Conservation (phyloP, 2,797 vertebrate species). For the Notamacropus eugenii region DNA sequence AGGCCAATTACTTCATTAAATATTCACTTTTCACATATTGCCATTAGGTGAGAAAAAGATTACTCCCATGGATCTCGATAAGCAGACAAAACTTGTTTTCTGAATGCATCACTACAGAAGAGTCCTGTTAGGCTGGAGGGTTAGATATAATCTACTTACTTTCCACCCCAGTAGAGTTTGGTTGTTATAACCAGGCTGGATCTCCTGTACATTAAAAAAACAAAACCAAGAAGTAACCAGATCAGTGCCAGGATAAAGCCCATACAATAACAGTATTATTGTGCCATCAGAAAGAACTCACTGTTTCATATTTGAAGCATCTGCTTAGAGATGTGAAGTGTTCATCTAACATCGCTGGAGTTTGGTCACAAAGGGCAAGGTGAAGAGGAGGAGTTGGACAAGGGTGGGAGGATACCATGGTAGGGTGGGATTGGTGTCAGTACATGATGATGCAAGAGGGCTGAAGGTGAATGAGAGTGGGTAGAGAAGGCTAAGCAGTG, state of each 20-base stretch:
- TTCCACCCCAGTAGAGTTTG: conserved; percentile 99
- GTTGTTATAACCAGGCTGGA: conserved; percentile 98
- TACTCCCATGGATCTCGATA: conserved; percentile 32
- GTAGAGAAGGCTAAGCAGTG: not conserved
- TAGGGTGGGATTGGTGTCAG: not conserved
- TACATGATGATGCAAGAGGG: no score
- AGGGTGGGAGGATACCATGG: not conserved
- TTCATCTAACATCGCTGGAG: not conserved
- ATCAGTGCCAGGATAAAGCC: not conserved
- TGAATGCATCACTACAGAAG: conserved; percentile 25
- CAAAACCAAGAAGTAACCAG: conserved; percentile 41
- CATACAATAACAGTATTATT: not conserved
- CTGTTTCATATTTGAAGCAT: conserved; percentile 12
- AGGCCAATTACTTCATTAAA: not conserved
- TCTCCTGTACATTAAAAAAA: conserved; percentile 86
- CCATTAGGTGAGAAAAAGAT: conserved; percentile 26
- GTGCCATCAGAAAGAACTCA: not conserved
- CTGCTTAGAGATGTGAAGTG: not conserved
- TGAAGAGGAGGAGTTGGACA: not conserved
- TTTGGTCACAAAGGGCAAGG: not conserved
- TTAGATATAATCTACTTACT: conserved; percentile 88
- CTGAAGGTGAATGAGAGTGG: not conserved
- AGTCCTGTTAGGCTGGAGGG: not conserved
- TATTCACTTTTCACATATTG: conserved; percentile 8
- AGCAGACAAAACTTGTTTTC: not conserved